Conservation (phyloP, 30 jellyfish, hydroid and myxozoan genomes). For the Morbakka virulenta region DNA sequence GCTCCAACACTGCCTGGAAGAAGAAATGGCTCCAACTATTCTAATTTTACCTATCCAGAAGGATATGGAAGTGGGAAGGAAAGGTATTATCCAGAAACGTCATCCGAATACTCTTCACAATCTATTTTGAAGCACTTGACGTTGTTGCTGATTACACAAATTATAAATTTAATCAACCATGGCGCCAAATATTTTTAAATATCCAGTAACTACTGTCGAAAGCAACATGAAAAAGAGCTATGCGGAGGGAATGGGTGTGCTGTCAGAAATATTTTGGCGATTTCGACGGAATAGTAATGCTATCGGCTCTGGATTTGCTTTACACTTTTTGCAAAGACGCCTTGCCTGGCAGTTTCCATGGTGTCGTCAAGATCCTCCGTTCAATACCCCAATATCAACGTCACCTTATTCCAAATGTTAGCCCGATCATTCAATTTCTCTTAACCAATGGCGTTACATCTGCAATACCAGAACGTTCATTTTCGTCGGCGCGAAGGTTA, state of each 20-base stretch:
- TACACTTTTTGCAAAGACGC: neutral
- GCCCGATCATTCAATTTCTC: neutral
- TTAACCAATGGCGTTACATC: neutral
- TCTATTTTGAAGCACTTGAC: neutral
- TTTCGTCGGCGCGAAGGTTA: neutral
- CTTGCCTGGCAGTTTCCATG: neutral
- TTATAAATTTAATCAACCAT: neutral
- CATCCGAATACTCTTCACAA: no score
- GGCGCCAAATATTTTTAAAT: neutral
- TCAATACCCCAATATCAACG: neutral
- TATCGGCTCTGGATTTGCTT: no score
- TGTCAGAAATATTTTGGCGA: no score
- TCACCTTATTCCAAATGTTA: neutral
- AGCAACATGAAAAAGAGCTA: no score
- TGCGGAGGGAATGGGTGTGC: no score
- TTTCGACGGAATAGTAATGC: no score
- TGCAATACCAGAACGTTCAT: neutral
- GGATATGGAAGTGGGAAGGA: no score
- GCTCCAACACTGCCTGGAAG: no score
- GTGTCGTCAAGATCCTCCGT: neutral
- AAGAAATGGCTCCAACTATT: no score
- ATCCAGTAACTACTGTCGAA: neutral
- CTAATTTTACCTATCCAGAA: no score
- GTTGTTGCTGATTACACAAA: neutral
- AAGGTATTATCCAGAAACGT: no score